Base-by-base conservation (phyloP, 2,888 invertebrate species). In the Empis livida region DNA sequence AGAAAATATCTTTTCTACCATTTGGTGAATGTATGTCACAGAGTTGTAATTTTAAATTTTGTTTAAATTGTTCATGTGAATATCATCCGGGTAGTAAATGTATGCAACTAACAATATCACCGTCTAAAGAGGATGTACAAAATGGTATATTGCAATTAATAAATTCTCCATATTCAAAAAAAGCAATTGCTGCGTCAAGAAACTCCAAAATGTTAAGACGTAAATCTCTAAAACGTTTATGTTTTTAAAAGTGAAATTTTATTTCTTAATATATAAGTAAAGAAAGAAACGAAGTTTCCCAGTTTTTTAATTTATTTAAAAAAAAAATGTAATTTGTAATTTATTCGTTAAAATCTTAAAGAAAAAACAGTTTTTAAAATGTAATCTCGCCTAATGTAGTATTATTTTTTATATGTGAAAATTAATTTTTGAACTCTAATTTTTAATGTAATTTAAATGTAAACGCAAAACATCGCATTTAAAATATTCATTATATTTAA, bases 1-100 rank as follows among this genome's bases (percentile, higher is more conserved):
- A 39, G 10, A 17, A 39, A 17, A 17, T 17, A 10, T 13, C 17
- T 13, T 39, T 39, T 39, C 17, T 20, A 39, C 17, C 39, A 17
- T 39, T 17, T 39, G 39, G 39, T 11, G 39, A 39, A 39, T 39
- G 39, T 13, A 39, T 17, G 17, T 39, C 39, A 17, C 17, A 17
- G 5, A 13, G 9, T 2, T 64, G 63, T 46, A 54, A 54, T 32
- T 64, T 56, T 46, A 55, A 55, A 5, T 63, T 63, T 41, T 63
- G 63, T 43, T 40, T 57, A 1, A 55, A 59, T 17, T 63, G 63
- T 48, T 53, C 52, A n/a, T 56, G 57, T 32, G 54, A 55, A 13
- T 58, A 61, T 43, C 63, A 63, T 58, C 65, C 60, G 1, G 64
- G 60, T 16, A 47, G 50, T 31, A 57, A 53, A 14, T 63, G 63